phyloP scores from a whole-genome alignment of 2,797 vertebrate genomes.

The Centroberyx gerrardi region DNA sequence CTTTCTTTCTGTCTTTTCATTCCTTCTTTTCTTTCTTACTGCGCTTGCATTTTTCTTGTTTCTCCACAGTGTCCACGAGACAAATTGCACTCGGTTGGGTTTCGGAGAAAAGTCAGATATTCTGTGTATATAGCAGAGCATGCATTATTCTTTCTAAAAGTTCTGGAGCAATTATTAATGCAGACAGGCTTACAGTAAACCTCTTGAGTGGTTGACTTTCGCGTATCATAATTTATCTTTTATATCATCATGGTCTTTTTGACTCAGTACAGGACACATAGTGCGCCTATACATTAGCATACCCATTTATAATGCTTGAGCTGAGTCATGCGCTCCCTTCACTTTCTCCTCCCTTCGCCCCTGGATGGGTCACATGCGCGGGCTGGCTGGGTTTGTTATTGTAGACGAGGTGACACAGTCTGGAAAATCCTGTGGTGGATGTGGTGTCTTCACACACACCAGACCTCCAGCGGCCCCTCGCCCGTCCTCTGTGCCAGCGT shows the following conservation, averaged over 20 bases:
- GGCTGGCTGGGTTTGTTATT: slow-evolving; percentile 21
- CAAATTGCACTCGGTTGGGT: slow-evolving; percentile 62
- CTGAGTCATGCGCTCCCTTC: slow-evolving; percentile 25
- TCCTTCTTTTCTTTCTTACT: slow-evolving; percentile 16
- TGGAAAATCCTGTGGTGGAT: slow-evolving; percentile 3
- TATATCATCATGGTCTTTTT: slow-evolving; percentile 4
- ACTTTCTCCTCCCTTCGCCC: slow-evolving; percentile 10
- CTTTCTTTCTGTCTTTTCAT: not conserved
- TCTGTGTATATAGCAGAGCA: slow-evolving; percentile 60
- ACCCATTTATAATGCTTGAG: slow-evolving; percentile 5
- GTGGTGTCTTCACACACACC: not conserved
- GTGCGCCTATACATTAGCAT: slow-evolving; percentile 15
- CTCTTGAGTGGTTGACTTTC: slow-evolving; percentile 32
- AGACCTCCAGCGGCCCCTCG: not conserved
- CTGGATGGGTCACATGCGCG: not conserved
- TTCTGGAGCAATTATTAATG: slow-evolving; percentile 62
- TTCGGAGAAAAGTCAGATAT: slow-evolving; percentile 63
- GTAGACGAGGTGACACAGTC: not conserved
- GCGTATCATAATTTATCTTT: slow-evolving; percentile 27
- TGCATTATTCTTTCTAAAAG: slow-evolving; percentile 68
- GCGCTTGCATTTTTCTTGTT: slow-evolving; percentile 66
- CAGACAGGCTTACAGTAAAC: slow-evolving; percentile 52
- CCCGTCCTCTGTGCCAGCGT: not conserved
- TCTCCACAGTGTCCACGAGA: slow-evolving; percentile 62
- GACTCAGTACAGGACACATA: not conserved